These are phyloP conservation scores for Ophonus ardosiacus DNA, from an alignment of 2,888 invertebrate species.

Conservation along the genomic window DNA sequence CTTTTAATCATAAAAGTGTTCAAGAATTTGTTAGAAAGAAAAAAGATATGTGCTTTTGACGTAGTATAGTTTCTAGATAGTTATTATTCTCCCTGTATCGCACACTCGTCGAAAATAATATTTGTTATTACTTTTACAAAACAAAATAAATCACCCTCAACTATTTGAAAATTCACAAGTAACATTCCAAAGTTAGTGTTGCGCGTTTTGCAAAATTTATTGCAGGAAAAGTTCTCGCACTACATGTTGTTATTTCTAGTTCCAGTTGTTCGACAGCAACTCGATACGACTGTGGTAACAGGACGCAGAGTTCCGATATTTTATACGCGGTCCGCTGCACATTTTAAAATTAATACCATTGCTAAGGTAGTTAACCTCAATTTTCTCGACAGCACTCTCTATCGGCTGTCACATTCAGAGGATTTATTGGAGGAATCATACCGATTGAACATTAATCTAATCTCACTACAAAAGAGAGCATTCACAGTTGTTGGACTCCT, in stretches of 20 bases:
- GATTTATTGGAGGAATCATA: not conserved
- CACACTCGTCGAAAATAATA: not conserved
- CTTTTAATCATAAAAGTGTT: not conserved
- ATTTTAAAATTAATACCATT: slow-evolving; percentile 44
- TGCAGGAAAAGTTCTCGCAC: slow-evolving; percentile 31
- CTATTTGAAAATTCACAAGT: slow-evolving; percentile 40
- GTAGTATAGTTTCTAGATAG: not conserved
- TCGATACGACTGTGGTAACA: not conserved
- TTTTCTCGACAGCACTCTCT: slow-evolving; percentile 1
- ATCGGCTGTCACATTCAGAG: not conserved
- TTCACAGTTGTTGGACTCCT: too few relatives aligned
- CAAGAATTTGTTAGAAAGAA: not conserved
- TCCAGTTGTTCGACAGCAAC: slow-evolving; percentile 34
- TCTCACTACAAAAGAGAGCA: not conserved
- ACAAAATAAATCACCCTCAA: slow-evolving; percentile 29
- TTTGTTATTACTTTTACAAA: slow-evolving; percentile 15
- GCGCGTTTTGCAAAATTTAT: slow-evolving; percentile 42
- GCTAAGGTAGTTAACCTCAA: slow-evolving; percentile 41
- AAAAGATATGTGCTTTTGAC: not conserved
- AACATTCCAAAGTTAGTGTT: slow-evolving; percentile 35
- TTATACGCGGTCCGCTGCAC: slow-evolving; percentile 22
- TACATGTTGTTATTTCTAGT: slow-evolving; percentile 45
- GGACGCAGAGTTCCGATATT: slow-evolving; percentile 34
- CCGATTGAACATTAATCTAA: not conserved
- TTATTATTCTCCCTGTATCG: not conserved